A percentile compares a stretch with the other conserved stretches of the same genome.
Conservation (phyloP, 2,113 vertebrate genomes). For the Cololabis saira region DNA sequence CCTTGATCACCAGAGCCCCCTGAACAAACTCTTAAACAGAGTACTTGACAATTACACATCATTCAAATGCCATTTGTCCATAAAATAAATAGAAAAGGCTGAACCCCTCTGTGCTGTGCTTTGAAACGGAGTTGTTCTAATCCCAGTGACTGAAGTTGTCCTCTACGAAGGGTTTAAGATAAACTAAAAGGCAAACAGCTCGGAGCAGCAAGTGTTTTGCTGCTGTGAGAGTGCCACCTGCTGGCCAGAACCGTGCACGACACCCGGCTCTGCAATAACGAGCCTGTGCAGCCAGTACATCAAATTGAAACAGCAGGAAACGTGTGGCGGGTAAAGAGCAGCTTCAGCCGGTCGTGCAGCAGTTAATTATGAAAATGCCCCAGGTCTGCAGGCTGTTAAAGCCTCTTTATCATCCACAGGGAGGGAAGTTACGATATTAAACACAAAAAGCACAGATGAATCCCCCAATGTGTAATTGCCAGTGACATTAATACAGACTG, state of each 20-base stretch:
- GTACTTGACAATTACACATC: constrained; percentile 6
- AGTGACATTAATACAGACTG: constrained; percentile 12
- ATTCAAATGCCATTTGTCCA: constrained; percentile 2
- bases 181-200: constrained; percentile 49
- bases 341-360: constrained; percentile 47
- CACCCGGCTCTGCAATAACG: constrained; percentile 12
- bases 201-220: too few species aligned
- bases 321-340: constrained; percentile 5
- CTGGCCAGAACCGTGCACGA: constrained; percentile 51
- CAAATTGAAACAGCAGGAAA: constrained; percentile 8
- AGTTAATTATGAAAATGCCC: constrained; percentile 41
- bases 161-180: constrained; percentile 33
- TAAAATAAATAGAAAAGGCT: neutral
- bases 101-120: too few species aligned
- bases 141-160: constrained; percentile 31
- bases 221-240: constrained; percentile 76
- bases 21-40: constrained; percentile 21
- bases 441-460: constrained; percentile 1
- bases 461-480: constrained; percentile 27
- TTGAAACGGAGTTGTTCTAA: constrained; percentile 24
- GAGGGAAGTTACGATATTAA: constrained; percentile 13
- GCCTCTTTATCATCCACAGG: constrained; percentile 45
- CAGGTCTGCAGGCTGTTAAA: constrained; percentile 25
- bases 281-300: too few species aligned
- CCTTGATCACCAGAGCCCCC: neutral